A percentile compares a stretch with the other conserved stretches of the same genome.
These are phyloP conservation scores for Borostomias antarcticus DNA, from an alignment of 2,797 vertebrate genomes.

Conservation along the genomic window DNA sequence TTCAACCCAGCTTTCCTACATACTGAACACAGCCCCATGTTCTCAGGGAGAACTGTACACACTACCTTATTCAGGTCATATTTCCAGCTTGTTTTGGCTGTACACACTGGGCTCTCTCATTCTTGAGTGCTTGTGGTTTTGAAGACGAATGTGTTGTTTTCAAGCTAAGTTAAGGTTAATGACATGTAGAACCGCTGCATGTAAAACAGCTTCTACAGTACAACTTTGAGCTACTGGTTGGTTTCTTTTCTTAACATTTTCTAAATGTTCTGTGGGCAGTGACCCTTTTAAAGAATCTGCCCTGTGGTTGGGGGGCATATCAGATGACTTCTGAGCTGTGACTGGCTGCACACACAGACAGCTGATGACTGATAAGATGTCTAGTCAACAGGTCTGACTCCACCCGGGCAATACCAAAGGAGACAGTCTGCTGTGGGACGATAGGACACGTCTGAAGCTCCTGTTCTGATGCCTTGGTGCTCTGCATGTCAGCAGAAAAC, in stretches of 20 bases:
- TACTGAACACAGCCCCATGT: constrained; percentile 20
- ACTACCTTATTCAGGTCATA: not conserved
- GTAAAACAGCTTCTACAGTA: not conserved
- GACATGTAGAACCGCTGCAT: not conserved
- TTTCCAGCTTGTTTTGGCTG: not conserved
- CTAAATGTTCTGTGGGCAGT: constrained; percentile 23
- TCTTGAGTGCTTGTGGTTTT: no score
- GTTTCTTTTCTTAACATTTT: constrained; percentile 21
- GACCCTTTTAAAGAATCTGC: constrained; percentile 16
- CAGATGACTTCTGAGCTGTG: constrained; percentile 38
- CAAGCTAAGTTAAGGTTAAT: not conserved
- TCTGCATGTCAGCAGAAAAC: no score
- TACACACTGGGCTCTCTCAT: no score
- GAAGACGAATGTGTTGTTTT: no score
- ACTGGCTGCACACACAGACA: constrained; percentile 2
- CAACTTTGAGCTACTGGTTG: not conserved
- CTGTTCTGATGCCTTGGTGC: no score
- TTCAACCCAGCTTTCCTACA: constrained; percentile 21
- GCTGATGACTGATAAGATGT: constrained; percentile 21
- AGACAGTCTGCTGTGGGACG: no score
- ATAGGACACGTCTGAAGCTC: no score
- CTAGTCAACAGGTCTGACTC: not conserved
- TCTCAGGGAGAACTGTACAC: constrained; percentile 7
- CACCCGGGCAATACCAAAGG: no score
- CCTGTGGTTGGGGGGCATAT: not conserved